Percentiles rank a stretch among this genome's conserved stretches.
Conservation (phyloP, 2,888 invertebrate species). For the Parnassius smintheus region DNA sequence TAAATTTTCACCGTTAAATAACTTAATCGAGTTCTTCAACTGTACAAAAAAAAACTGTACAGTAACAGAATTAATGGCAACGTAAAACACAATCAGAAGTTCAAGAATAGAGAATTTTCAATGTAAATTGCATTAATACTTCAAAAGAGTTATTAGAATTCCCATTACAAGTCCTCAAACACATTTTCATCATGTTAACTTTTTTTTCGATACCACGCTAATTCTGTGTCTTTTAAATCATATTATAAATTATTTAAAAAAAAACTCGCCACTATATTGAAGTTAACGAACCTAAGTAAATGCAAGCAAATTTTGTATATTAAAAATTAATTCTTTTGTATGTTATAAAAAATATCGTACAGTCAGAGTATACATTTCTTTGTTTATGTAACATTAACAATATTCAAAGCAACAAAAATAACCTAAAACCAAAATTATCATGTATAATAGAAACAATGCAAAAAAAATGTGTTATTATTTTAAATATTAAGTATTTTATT, state of each 20-base stretch:
- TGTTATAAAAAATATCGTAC: constrained; percentile 19
- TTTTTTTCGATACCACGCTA: constrained; percentile 1
- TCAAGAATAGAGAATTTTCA: not conserved
- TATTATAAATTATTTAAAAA: constrained; percentile 5
- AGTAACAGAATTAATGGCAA: not conserved
- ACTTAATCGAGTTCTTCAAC: too few relatives aligned
- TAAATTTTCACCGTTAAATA: too few relatives aligned
- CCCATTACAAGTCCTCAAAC: not conserved
- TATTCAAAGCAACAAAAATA: too few relatives aligned
- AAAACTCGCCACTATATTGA: constrained; percentile 11
- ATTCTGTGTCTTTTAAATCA: not conserved
- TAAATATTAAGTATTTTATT: too few relatives aligned
- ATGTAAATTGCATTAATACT: constrained; percentile 7
- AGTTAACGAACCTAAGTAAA: constrained; percentile 20
- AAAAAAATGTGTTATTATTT: too few relatives aligned
- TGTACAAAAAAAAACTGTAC: too few relatives aligned
- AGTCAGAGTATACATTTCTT: too few relatives aligned
- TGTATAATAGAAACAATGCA: too few relatives aligned
- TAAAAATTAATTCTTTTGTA: constrained; percentile 17
- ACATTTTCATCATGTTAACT: not conserved
- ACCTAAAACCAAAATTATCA: too few relatives aligned
- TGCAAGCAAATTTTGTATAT: constrained; percentile 13
- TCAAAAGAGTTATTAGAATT: not conserved
- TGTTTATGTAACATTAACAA: too few relatives aligned
- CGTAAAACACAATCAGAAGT: not conserved